Evolutionary conservation across 2,797 vertebrate species (phyloP), one percentile per base, ranked within the genome.

Genomic region (Discoglossus pictus): DNA sequence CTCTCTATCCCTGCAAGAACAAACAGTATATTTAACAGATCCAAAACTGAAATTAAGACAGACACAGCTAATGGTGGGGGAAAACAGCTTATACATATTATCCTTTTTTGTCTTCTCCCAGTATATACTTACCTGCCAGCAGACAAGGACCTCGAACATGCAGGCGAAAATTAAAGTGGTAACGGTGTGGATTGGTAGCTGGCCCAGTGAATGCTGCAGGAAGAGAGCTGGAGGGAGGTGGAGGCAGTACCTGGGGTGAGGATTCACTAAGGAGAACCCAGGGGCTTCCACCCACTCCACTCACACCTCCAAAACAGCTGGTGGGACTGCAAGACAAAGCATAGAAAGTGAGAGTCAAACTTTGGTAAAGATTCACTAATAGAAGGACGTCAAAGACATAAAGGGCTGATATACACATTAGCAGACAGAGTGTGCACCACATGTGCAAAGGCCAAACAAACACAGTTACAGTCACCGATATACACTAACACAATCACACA

Each of bases 81-180:
- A n/a, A n/a, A n/a, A n/a, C n/a, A n/a, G n/a, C n/a, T n/a, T n/a
- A n/a, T n/a, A n/a, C n/a, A n/a, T n/a, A n/a, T n/a, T n/a, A n/a
- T n/a, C n/a, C n/a, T n/a, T n/a, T n/a, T n/a, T n/a, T n/a, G n/a
- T n/a, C n/a, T n/a, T n/a, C n/a, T n/a, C n/a, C n/a, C n/a, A n/a
- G n/a, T n/a, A n/a, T n/a, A n/a, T 1, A 52, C 68, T 20, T 89
- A 97, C 97, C 97, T 73, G 97, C 96, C 55, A 99, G 82, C 46
- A 99, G 89, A 75, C 97, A 99, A 9, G 96, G 95, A 17, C 95
- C 95, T 73, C 94, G 91, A 76, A 99, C 96, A 82, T 98, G 85
- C 82, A 99, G 91, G 85, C 96, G 93, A 1, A 99, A 99, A 84
- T 83, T 80, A 74, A 99, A 92, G 44, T 96, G 92, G 0, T 99